Evolutionary conservation across 2,888 invertebrate species (phyloP).

Genomic region (Mythimna impura): DNA sequence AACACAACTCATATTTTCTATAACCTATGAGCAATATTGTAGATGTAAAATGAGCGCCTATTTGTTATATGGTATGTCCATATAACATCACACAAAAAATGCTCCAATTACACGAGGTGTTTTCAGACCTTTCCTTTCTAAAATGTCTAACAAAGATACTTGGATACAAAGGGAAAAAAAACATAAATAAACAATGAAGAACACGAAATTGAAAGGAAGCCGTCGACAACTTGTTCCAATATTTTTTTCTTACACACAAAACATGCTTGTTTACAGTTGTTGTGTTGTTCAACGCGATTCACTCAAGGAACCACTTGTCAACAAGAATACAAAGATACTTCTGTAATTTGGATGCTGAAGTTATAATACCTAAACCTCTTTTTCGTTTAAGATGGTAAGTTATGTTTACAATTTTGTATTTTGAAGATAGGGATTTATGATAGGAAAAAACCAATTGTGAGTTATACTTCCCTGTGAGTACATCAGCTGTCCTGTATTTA

Average conservation of each 20-base stretch:
- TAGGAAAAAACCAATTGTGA: background rate
- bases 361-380: slow-evolving; percentile 14
- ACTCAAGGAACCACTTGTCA: slow-evolving; percentile 44
- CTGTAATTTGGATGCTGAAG: slow-evolving; percentile 29
- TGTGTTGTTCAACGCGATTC: slow-evolving; percentile 44
- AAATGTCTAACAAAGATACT: slow-evolving; percentile 30
- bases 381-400: background rate
- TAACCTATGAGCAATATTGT: background rate
- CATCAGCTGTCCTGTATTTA: too few species aligned
- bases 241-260: slow-evolving; percentile 49
- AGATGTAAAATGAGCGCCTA: too few species aligned
- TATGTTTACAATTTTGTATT: background rate
- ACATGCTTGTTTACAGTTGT: slow-evolving; percentile 54
- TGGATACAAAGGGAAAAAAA: slow-evolving; percentile 29
- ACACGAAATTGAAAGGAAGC: slow-evolving; percentile 49
- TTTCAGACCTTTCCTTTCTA: slow-evolving; percentile 1
- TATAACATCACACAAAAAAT: slow-evolving; percentile 11
- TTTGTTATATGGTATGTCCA: too few species aligned
- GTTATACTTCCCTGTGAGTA: too few species aligned
- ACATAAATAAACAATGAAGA: slow-evolving; percentile 38
- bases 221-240: slow-evolving; percentile 51
- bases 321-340: slow-evolving; percentile 32
- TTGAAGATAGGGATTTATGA: background rate
- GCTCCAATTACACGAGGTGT: slow-evolving; percentile 34
- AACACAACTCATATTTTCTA: background rate